Evolutionary conservation across 2,113 vertebrate species (phyloP).

Genomic region (Camelus dromedarius): DNA sequence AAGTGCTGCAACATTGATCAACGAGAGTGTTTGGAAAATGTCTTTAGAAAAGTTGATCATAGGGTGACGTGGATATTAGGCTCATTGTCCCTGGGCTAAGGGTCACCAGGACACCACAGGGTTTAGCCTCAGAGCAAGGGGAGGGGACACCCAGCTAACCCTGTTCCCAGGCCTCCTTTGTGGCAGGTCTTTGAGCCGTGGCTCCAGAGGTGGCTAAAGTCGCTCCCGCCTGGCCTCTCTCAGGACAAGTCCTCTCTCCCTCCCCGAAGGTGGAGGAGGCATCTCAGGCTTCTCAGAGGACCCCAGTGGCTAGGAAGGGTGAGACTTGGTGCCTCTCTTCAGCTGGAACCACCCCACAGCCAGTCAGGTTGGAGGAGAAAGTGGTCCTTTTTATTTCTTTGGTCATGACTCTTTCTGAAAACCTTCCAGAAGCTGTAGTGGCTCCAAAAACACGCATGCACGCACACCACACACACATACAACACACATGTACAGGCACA

Average conservation of each 20-base stretch:
- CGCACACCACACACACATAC: fast-evolving
- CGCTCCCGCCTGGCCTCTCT: background rate
- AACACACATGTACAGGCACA: background rate
- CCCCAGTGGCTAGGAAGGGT: background rate
- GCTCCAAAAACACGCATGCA: background rate
- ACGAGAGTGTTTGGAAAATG: background rate
- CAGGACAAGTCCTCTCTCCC: background rate
- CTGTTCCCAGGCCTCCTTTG: background rate
- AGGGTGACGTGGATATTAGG: background rate
- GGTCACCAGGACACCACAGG: background rate
- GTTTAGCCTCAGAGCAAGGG: background rate
- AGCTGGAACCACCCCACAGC: fast-evolving
- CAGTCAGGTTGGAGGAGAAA: background rate
- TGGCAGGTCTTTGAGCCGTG: background rate
- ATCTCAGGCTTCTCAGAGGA: background rate
- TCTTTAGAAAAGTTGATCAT: background rate
- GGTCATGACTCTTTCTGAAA: background rate
- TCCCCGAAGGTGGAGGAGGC: fast-evolving
- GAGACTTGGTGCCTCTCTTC: background rate
- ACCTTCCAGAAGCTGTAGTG: background rate
- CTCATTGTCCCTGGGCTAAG: background rate
- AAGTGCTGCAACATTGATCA: background rate
- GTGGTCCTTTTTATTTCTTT: background rate
- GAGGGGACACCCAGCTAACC: fast-evolving
- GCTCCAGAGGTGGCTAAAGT: background rate